A percentile compares a stretch with the other conserved stretches of the same genome.
phyloP scores from a whole-genome alignment of 2,797 vertebrate species.

The Adrianichthys oophorus region DNA sequence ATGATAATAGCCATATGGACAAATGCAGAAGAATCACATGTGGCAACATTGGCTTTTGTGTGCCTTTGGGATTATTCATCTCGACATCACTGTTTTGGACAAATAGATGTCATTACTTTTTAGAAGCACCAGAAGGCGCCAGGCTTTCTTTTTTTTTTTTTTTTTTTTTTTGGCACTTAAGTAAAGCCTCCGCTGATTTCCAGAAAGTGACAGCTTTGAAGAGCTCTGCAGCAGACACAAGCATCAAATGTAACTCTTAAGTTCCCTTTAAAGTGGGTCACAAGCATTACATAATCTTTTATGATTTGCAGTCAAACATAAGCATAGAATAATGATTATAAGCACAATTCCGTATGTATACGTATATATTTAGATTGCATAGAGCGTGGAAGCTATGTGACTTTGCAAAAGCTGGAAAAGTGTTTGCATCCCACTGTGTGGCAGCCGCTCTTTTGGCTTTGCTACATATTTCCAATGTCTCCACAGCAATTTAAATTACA shows the following conservation, averaged over 20 bases:
- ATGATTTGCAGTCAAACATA: background rate
- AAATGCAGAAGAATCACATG: constrained; percentile 24
- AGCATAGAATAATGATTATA: no score
- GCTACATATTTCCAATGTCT: no score
- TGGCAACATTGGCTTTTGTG: constrained; percentile 39
- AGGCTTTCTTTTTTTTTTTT: background rate
- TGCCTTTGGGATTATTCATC: constrained; percentile 26
- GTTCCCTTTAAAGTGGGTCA: background rate
- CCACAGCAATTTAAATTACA: no score
- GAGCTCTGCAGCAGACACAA: background rate
- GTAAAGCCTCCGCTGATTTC: constrained; percentile 10
- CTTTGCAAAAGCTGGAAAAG: no score
- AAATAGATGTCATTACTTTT: constrained; percentile 5
- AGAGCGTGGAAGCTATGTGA: no score
- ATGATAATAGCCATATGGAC: constrained; percentile 15
- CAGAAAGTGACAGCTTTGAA: constrained; percentile 33
- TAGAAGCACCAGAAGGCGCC: constrained; percentile 44
- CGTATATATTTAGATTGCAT: no score
- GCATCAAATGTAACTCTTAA: background rate
- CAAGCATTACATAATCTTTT: background rate
- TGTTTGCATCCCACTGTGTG: no score
- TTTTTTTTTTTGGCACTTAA: constrained; percentile 5
- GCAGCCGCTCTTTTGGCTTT: no score
- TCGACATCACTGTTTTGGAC: constrained; percentile 33
- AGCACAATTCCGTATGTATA: no score